A percentile compares a stretch with the other conserved stretches of the same genome.
phyloP scores from a whole-genome alignment of 2,113 vertebrate species.

The Podocnemis expansa region DNA sequence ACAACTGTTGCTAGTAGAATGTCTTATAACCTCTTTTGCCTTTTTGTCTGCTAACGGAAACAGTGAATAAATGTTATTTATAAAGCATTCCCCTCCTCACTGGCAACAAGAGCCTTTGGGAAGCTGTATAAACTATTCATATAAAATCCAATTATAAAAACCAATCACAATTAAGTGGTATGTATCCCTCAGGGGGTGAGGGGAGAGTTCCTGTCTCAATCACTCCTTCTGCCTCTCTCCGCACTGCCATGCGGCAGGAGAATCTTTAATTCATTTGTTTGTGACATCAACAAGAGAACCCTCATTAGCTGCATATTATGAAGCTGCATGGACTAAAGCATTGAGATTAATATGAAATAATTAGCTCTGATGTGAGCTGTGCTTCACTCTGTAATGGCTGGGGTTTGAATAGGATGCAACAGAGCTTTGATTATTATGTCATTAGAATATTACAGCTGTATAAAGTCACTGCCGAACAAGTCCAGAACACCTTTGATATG shows the following conservation, averaged over 20 bases:
- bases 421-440: slow-evolving; percentile 57
- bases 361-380: slow-evolving; percentile 42
- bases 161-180: slow-evolving; percentile 56
- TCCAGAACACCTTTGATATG: slow-evolving; percentile 16
- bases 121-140: slow-evolving; percentile 38
- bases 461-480: slow-evolving; percentile 25
- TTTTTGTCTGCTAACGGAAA: neutral
- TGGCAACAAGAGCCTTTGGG: neutral
- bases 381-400: slow-evolving; percentile 47
- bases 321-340: slow-evolving; percentile 23
- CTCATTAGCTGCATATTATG: slow-evolving; percentile 28
- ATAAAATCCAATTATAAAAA: slow-evolving; percentile 59
- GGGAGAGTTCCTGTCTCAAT: neutral
- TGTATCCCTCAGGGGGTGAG: neutral
- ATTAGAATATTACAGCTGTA: slow-evolving; percentile 31
- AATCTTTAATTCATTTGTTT: slow-evolving; percentile 18
- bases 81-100: slow-evolving; percentile 10
- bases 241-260: slow-evolving; percentile 31
- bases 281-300: slow-evolving; percentile 40
- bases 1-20: neutral
- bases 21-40: neutral
- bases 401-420: slow-evolving; percentile 33
- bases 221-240: neutral
- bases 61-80: slow-evolving; percentile 51
- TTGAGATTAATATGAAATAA: slow-evolving; percentile 43